phyloP scores from a whole-genome alignment of 2,888 invertebrate genomes.

The Phania funesta region DNA sequence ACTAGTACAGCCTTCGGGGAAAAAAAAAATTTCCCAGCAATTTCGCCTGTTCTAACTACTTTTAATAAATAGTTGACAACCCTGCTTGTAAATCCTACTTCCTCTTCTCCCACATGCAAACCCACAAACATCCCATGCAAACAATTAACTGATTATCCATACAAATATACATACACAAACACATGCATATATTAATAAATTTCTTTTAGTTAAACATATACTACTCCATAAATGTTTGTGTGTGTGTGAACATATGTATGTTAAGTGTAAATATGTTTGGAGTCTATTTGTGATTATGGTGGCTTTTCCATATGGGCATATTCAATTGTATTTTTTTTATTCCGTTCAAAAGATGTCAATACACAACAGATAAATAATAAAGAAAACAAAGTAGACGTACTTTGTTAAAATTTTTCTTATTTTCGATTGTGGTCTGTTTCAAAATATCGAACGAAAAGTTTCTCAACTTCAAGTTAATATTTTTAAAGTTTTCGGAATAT shows the following conservation, averaged over 20 bases:
- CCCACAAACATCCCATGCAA: not conserved
- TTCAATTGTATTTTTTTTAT: slow-evolving; percentile 50
- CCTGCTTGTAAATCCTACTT: too few relatives aligned
- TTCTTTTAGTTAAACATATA: not conserved
- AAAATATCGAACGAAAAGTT: too few relatives aligned
- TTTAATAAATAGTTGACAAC: too few relatives aligned
- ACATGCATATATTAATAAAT: not conserved
- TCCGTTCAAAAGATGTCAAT: slow-evolving; percentile 37
- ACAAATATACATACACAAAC: not conserved
- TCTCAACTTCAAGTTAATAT: too few relatives aligned
- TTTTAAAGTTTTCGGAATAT: too few relatives aligned
- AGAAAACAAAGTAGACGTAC: not conserved
- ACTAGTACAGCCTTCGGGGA: too few relatives aligned
- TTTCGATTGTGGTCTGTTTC: too few relatives aligned
- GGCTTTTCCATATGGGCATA: slow-evolving; percentile 57
- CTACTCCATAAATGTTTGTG: too few relatives aligned
- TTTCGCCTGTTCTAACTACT: too few relatives aligned
- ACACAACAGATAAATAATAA: slow-evolving; percentile 9
- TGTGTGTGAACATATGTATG: not conserved
- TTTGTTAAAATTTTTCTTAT: not conserved
- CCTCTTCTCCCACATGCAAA: slow-evolving; percentile 29
- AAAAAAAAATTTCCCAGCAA: too few relatives aligned
- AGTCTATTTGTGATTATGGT: not conserved
- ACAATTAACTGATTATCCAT: not conserved
- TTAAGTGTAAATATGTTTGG: not conserved